Conservation (phyloP, 2,113 vertebrate species). For the Callospermophilus lateralis region DNA sequence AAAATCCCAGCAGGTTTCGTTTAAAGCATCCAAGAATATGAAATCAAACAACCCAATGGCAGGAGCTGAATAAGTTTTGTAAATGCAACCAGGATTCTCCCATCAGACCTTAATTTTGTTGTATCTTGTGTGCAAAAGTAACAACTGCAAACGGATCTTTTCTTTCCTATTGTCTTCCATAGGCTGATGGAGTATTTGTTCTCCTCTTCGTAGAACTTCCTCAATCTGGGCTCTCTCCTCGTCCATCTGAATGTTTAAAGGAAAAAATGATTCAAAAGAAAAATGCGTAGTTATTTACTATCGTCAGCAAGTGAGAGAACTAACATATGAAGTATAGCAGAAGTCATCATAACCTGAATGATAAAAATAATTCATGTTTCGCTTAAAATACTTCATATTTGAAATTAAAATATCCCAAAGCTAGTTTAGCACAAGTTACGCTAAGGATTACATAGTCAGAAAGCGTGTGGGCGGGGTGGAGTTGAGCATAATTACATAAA, state of each 20-base stretch:
- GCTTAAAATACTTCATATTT: neutral
- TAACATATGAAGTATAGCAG: neutral
- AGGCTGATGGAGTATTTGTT: constrained; percentile 91
- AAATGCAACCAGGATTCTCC: neutral
- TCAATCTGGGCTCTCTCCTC: constrained; percentile 94
- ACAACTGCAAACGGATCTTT: constrained; percentile 90
- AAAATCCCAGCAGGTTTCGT: neutral
- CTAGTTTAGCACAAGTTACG: neutral
- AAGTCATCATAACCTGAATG: neutral
- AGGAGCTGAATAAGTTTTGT: neutral
- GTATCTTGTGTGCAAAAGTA: constrained; percentile 93
- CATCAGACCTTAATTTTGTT: constrained; percentile 89
- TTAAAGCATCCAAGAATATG: neutral
- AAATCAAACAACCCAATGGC: neutral
- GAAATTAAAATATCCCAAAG: constrained; percentile 24
- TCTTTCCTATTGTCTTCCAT: constrained; percentile 91
- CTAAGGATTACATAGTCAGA: neutral
- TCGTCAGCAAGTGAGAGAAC: neutral
- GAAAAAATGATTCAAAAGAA: constrained; percentile 4
- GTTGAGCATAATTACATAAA: neutral
- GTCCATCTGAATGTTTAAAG: constrained; percentile 90
- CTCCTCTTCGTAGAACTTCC: constrained; percentile 93
- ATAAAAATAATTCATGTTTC: neutral
- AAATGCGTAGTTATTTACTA: neutral
- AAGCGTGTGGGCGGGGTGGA: neutral